Evolutionary conservation across 1,140 invertebrate genomes (phyloP).

Genomic region (Eufriesea mexicana): DNA sequence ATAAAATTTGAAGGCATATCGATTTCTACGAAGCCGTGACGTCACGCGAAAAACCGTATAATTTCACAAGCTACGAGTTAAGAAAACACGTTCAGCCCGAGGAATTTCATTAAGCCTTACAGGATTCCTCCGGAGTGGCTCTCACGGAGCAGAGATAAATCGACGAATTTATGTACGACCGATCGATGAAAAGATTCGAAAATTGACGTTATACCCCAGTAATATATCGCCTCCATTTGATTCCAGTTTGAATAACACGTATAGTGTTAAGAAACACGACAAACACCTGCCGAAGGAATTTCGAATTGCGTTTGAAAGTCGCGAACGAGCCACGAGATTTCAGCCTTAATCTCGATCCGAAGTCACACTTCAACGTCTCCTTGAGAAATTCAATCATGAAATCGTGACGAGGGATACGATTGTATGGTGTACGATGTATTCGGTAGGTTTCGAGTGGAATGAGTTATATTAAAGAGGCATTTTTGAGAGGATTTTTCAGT

Average conservation of each 20-base stretch:
- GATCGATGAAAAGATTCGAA: neutral
- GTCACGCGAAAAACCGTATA: slow-evolving; percentile 3
- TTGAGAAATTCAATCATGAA: neutral
- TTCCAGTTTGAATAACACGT: neutral
- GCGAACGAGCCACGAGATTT: neutral
- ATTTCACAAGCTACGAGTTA: neutral
- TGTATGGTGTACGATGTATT: neutral
- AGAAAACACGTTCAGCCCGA: neutral
- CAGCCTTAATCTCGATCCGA: neutral
- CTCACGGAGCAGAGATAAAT: neutral
- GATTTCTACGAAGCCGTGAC: slow-evolving; percentile 18
- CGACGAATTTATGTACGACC: neutral
- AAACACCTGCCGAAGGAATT: neutral
- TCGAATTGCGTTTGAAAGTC: neutral
- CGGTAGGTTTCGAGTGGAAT: neutral
- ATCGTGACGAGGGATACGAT: neutral
- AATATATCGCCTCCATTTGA: neutral
- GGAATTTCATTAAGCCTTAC: slow-evolving; percentile 11
- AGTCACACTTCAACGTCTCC: neutral
- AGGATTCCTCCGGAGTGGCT: neutral
- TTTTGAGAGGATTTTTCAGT: no score
- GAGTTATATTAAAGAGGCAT: neutral
- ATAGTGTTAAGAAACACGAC: neutral
- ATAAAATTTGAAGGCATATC: slow-evolving; percentile 23
- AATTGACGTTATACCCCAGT: neutral